Conservation (phyloP, 2,888 invertebrate species). For the Synergus umbraculus region DNA sequence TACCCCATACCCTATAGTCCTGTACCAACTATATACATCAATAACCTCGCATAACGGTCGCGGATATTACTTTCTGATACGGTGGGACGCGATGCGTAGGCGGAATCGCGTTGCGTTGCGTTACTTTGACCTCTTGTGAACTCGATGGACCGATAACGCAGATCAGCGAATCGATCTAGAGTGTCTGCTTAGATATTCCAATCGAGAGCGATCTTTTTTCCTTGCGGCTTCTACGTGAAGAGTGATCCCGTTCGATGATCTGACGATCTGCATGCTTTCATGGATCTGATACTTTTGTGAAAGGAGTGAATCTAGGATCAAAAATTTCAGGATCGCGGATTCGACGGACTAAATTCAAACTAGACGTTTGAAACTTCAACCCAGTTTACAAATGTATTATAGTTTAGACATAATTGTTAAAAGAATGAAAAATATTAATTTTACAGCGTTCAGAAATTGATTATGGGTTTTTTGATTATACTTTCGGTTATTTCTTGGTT, state of each 20-base stretch:
- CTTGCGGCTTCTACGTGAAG: slow-evolving; percentile 8
- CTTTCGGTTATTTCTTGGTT: too few relatives aligned
- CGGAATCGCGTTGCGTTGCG: slow-evolving; percentile 61
- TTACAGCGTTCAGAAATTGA: too few relatives aligned
- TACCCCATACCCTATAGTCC: neutral
- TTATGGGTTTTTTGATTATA: too few relatives aligned
- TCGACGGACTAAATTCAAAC: too few relatives aligned
- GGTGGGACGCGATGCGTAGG: slow-evolving; percentile 59
- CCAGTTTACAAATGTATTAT: too few relatives aligned
- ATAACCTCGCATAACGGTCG: slow-evolving; percentile 59
- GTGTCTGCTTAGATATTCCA: slow-evolving; percentile 58
- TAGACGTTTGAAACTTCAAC: too few relatives aligned
- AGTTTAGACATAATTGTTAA: too few relatives aligned
- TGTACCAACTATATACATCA: neutral
- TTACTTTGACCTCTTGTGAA: slow-evolving; percentile 66
- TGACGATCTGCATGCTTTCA: neutral
- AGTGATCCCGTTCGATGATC: slow-evolving; percentile 7
- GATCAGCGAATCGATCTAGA: slow-evolving; percentile 64
- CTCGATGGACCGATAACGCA: slow-evolving; percentile 62
- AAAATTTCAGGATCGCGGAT: too few relatives aligned
- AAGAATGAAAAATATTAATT: too few relatives aligned
- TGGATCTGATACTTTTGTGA: neutral
- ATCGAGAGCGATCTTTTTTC: slow-evolving; percentile 35
- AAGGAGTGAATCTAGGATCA: neutral
- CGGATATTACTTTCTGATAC: slow-evolving; percentile 57